phyloP scores from a whole-genome alignment of 1,140 invertebrate species.

The Chymomyza costata region DNA sequence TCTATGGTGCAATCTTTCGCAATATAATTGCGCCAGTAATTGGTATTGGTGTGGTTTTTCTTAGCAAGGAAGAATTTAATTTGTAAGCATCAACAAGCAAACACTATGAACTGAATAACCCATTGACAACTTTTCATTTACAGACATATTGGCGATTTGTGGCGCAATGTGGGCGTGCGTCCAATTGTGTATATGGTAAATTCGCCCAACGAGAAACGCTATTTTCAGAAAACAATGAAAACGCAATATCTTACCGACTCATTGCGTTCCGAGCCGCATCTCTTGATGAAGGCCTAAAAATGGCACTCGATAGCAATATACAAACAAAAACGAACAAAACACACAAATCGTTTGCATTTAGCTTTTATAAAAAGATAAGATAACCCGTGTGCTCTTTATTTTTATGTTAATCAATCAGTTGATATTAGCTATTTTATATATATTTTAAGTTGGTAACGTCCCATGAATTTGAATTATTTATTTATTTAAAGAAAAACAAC shows the following conservation, averaged over 20 bases:
- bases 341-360: conserved; percentile 59
- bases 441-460: not conserved
- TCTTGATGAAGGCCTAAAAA: conserved; percentile 63
- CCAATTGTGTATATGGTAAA: conserved; percentile 74
- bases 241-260: conserved; percentile 74
- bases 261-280: conserved; percentile 71
- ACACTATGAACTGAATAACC: not conserved
- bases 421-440: not conserved
- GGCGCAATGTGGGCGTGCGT: conserved; percentile 72
- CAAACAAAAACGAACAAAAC: conserved; percentile 6
- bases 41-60: conserved; percentile 73
- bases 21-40: conserved; percentile 74
- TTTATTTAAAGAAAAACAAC: too few species aligned
- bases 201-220: conserved; percentile 75
- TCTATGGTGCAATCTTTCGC: conserved; percentile 69
- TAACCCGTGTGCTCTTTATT: conserved; percentile 3
- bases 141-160: conserved; percentile 71
- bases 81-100: conserved; percentile 44
- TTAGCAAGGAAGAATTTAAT: conserved; percentile 73
- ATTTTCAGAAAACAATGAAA: conserved; percentile 74
- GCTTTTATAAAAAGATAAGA: conserved; percentile 12
- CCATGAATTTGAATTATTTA: not conserved
- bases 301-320: not conserved
- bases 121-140: conserved; percentile 7
- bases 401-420: conserved; percentile 4